These are phyloP conservation scores for Folsomia manolachei DNA, from an alignment of 2,888 invertebrate species.

Conservation along the genomic window DNA sequence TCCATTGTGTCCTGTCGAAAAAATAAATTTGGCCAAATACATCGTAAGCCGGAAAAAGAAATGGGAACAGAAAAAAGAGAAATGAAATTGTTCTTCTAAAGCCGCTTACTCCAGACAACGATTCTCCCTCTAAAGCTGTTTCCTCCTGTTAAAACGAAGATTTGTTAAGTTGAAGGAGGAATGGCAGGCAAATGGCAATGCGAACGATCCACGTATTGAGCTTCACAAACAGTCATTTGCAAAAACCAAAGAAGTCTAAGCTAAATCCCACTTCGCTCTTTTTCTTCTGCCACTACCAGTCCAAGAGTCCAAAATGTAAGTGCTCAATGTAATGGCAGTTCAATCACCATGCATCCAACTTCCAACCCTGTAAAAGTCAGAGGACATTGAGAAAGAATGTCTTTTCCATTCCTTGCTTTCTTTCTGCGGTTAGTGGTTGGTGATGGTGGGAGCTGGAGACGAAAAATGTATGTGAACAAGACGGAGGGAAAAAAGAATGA, in stretches of 20 bases:
- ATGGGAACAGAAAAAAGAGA: neutral
- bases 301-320: neutral
- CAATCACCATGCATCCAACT: too few species aligned
- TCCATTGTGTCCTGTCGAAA: too few species aligned
- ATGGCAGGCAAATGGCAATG: neutral
- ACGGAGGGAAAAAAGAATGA: slow-evolving; percentile 34
- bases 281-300: neutral
- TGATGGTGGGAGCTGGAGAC: too few species aligned
- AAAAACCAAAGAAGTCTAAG: neutral
- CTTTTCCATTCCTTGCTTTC: too few species aligned
- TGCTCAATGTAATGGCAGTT: slow-evolving; percentile 14
- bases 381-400: slow-evolving; percentile 9
- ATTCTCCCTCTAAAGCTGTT: neutral
- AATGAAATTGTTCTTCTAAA: neutral
- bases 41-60: too few species aligned
- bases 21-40: too few species aligned
- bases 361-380: slow-evolving; percentile 7
- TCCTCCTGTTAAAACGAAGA: neutral
- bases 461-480: slow-evolving; percentile 3
- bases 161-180: neutral
- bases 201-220: neutral
- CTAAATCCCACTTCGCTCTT: neutral
- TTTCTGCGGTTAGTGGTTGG: neutral
- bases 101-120: neutral
- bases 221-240: neutral